phyloP scores from a whole-genome alignment of 2,797 vertebrate genomes.

The Scomberomorus guttatus region DNA sequence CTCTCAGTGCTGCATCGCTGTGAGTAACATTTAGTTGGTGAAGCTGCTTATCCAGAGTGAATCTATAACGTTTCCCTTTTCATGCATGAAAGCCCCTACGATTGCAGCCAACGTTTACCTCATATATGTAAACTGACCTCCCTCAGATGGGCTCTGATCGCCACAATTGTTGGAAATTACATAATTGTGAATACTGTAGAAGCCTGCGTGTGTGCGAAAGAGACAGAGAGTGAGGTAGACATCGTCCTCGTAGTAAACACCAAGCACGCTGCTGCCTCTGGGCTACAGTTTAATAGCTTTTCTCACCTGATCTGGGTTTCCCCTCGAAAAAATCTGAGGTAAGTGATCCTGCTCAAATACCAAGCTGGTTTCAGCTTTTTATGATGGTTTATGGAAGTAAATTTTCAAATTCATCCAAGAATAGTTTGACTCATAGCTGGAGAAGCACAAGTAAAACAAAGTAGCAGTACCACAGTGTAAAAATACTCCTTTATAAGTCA shows the following conservation, averaged over 20 bases:
- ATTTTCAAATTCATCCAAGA: not conserved
- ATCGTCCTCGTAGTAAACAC: not conserved
- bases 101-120: not conserved
- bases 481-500: not conserved
- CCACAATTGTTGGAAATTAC: not conserved
- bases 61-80: not conserved
- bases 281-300: not conserved
- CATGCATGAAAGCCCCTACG: not conserved
- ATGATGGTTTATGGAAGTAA: too few relatives aligned
- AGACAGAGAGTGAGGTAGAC: not conserved
- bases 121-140: not conserved
- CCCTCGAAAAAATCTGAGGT: not conserved
- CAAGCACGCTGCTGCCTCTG: not conserved
- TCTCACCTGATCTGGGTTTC: conserved; percentile 2
- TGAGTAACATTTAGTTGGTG: too few relatives aligned
- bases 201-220: not conserved
- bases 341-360: too few relatives aligned
- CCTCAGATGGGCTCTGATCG: not conserved
- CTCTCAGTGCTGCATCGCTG: not conserved
- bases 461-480: not conserved
- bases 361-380: not conserved
- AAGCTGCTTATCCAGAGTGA: not conserved
- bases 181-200: not conserved
- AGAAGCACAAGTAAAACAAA: too few relatives aligned
- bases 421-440: not conserved